Evolutionary conservation across 2,113 vertebrate genomes (phyloP), one percentile per base, ranked within the genome.

Genomic region (Melanerpes aurifrons): DNA sequence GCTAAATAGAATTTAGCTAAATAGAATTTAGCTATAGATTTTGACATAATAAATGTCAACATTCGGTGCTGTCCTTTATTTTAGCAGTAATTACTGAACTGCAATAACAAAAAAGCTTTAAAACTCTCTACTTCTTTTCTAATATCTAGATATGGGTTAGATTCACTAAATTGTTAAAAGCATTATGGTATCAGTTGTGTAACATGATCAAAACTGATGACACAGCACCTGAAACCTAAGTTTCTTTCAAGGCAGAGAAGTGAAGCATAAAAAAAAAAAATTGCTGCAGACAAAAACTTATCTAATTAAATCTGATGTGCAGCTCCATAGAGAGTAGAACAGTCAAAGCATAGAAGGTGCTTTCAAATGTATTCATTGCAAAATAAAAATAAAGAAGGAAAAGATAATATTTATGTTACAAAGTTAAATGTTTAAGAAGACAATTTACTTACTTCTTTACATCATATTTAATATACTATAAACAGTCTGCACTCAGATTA

Each of bases 161-260:
- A 89, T 94, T 92, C 35, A 81, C 54, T 40, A 91, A 81, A 96
- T 50, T 93, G 53, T 94, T 92, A 95, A 95, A 95, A 96, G 79
- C 79, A 94, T 50, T 96, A 76, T 37, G 14, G 67, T 11, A 75
- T 75, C 94, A 82, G 63, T 74, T 94, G 87, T 76, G 89, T 67
- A 95, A 94, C n/a, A 62, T 59, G 79, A 96, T 92, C 80, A 94
- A 94, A 88, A 86, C 10, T 82, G 92, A 97, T 95, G 89, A 84
- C 61, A 81, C 32, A 89, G 89, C 78, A 90, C 77, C 75, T 80
- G 94, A 96, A 96, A 97, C 76, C 68, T 80, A 78, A 94, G 58
- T 89, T 73, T 91, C 90, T 93, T 69, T 96, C 48, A 80, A 93
- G 47, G 78, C 48, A 94, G 16, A 93, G 54, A 82, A 22, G 67